Evolutionary conservation across 2,113 vertebrate genomes (phyloP).

Genomic region (Notothenia coriiceps): DNA sequence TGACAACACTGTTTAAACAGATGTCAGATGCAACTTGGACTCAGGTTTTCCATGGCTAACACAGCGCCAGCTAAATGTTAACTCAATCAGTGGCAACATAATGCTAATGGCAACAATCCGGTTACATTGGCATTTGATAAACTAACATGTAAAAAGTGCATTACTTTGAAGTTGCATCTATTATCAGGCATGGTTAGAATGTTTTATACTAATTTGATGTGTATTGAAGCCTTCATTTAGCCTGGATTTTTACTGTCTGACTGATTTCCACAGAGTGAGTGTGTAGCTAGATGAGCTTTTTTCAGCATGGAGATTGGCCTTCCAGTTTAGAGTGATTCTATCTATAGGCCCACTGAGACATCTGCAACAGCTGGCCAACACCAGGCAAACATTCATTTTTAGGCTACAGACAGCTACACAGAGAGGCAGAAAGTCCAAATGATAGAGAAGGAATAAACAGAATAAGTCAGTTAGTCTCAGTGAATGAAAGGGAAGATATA

Average conservation of each 20-base stretch:
- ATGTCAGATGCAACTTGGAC: slow-evolving; percentile 47
- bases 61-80: slow-evolving; percentile 13
- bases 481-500: slow-evolving; percentile 37
- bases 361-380: slow-evolving; percentile 59
- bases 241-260: slow-evolving; percentile 7
- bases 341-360: slow-evolving; percentile 61
- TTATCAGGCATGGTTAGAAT: neutral
- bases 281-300: slow-evolving; percentile 49
- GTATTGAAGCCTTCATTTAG: neutral
- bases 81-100: slow-evolving; percentile 28
- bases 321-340: slow-evolving; percentile 43
- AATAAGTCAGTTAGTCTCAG: slow-evolving; percentile 19
- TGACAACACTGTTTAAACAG: slow-evolving; percentile 66
- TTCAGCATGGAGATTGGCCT: slow-evolving; percentile 26
- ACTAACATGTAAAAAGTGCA: neutral
- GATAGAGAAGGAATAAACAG: slow-evolving; percentile 49
- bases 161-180: neutral
- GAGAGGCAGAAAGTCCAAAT: slow-evolving; percentile 39
- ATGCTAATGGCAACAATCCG: slow-evolving; percentile 26
- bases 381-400: slow-evolving; percentile 42
- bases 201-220: slow-evolving; percentile 19
- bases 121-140: slow-evolving; percentile 28
- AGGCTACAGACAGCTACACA: slow-evolving; percentile 33
- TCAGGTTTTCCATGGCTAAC: slow-evolving; percentile 60
- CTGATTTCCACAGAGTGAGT: slow-evolving; percentile 13